Evolutionary conservation across 2,113 vertebrate genomes (phyloP), one percentile per base, ranked within the genome.

Genomic region (Forbesichthys agassizii): DNA sequence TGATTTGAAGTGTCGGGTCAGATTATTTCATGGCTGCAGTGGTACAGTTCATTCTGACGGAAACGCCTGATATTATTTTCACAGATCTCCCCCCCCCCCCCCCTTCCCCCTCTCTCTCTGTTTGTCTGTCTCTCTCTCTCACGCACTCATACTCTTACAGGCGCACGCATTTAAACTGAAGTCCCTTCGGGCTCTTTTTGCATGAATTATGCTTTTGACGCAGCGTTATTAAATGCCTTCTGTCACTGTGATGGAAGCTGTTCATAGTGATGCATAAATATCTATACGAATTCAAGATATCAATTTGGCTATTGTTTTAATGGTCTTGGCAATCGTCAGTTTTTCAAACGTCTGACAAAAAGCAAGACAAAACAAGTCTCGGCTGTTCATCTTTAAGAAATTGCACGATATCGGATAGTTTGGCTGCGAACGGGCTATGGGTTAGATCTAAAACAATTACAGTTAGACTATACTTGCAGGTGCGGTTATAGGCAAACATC

Each of bases 1-100:
- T 98, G 96, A 95, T 96, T 95, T 94, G 94, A 98, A 93, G 95
- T 98, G 97, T 98, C 96, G 91, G 95, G 94, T 98, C 96, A 95
- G 91, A 98, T 99, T 95, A 98, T 89, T 93, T 94, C 93, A 97
- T 90, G 96, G 95, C 94, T 97, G 94, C 94, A 93, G 93, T 90
- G 93, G 91, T 87, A 91, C 96, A 96, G 95, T 95, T 96, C 94
- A 92, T 95, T 96, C 95, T 97, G 95, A 97, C 93, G 93, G 96
- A 95, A 96, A 97, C 91, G 93, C 91, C 94, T 95, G 94, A 97
- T 95, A 96, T 96, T 95, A 96, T 96, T 97, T 94, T 96, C 95
- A 95, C 93, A 94, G 92, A 93, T 88, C 81, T 89, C 48, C n/a
- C 18, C 2, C 5, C 11, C 27, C 47, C 2, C 1, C 1, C 52